These are phyloP conservation scores for Corvus moneduloides DNA, from an alignment of 2,113 vertebrate species.

Conservation along the genomic window DNA sequence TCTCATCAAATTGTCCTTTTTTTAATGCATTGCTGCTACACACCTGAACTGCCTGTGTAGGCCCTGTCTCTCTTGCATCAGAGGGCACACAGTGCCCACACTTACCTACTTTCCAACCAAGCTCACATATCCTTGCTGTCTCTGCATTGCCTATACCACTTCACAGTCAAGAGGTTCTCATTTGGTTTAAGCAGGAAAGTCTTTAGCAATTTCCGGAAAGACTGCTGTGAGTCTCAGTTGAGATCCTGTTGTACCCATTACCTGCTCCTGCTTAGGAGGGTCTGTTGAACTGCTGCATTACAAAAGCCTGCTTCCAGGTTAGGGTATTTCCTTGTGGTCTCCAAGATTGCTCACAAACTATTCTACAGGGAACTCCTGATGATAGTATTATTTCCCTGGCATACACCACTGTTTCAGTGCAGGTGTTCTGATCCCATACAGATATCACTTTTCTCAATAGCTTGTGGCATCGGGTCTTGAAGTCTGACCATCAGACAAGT, in stretches of 20 bases:
- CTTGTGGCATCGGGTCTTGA: not conserved
- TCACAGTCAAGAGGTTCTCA: not conserved
- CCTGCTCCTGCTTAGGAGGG: not conserved
- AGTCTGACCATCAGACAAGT: not conserved
- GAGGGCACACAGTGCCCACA: fast-evolving
- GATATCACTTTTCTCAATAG: fast-evolving
- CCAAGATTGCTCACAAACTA: not conserved
- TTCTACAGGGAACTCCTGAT: not conserved
- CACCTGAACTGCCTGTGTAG: not conserved
- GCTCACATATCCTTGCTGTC: not conserved
- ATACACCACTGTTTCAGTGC: not conserved
- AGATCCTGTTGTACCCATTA: not conserved
- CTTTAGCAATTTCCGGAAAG: not conserved
- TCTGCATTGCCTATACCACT: not conserved
- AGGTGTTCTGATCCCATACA: not conserved
- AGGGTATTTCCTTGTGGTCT: not conserved
- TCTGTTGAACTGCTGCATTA: not conserved
- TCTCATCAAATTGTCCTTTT: not conserved
- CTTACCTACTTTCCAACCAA: not conserved
- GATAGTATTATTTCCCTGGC: not conserved
- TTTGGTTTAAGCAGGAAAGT: not conserved
- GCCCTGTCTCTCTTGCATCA: not conserved
- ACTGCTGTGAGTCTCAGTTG: not conserved
- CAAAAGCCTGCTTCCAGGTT: not conserved
- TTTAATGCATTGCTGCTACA: not conserved